phyloP scores from a whole-genome alignment of 1,140 invertebrate genomes.

The Conus ventricosus region DNA sequence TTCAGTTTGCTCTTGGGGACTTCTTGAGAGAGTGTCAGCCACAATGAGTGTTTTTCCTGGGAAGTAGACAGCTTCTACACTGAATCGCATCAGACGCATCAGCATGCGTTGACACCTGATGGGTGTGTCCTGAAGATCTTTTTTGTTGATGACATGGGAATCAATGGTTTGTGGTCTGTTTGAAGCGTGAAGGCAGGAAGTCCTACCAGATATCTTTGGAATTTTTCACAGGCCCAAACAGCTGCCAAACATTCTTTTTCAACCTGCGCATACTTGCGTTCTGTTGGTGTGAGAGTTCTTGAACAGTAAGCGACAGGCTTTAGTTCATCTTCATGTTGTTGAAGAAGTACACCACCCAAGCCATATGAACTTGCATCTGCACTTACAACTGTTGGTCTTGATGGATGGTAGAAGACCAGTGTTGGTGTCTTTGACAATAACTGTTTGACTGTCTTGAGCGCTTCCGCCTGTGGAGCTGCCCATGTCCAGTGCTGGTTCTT shows the following conservation, averaged over 20 bases:
- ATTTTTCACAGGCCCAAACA: slow-evolving; percentile 63
- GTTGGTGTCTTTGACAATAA: slow-evolving; percentile 4
- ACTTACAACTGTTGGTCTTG: not conserved
- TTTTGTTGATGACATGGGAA: slow-evolving; percentile 51
- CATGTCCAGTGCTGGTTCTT: slow-evolving; percentile 28
- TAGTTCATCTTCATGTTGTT: slow-evolving; percentile 32
- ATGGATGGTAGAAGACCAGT: not conserved
- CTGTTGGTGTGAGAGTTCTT: slow-evolving; percentile 53
- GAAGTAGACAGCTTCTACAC: slow-evolving; percentile 35
- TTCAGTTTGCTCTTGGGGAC: too few relatives aligned
- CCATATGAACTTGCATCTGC: slow-evolving; percentile 2
- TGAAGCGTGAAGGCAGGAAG: slow-evolving; percentile 52
- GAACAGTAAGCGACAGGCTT: slow-evolving; percentile 50
- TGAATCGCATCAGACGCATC: slow-evolving; percentile 43
- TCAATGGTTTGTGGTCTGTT: slow-evolving; percentile 71
- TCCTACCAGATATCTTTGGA: slow-evolving; percentile 76
- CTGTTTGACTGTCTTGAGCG: slow-evolving; percentile 35
- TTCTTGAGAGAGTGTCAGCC: slow-evolving; percentile 40
- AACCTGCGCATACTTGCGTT: slow-evolving; percentile 62
- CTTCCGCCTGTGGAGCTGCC: slow-evolving; percentile 26
- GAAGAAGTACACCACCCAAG: slow-evolving; percentile 39
- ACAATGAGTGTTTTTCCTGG: slow-evolving; percentile 42
- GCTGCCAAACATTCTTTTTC: too few relatives aligned
- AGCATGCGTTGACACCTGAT: slow-evolving; percentile 47
- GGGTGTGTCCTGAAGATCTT: slow-evolving; percentile 42